A percentile compares a stretch with the other conserved stretches of the same genome.
Evolutionary conservation across 2,888 invertebrate species (phyloP).

Genomic region (Ormyrus nitidulus): DNA sequence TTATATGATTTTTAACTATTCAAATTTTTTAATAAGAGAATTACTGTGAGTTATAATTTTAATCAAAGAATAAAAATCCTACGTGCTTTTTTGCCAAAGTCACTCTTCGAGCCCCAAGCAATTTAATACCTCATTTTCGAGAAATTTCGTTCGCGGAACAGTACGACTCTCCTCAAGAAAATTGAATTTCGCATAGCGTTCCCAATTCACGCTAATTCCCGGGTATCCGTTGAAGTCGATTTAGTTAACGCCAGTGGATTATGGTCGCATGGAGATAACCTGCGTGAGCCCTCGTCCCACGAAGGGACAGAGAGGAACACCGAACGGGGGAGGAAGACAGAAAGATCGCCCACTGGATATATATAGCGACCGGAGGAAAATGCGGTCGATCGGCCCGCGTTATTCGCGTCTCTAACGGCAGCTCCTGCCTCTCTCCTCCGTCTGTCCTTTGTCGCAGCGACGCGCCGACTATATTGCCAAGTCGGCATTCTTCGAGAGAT

Average conservation of each 20-base stretch:
- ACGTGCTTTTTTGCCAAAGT: not conserved
- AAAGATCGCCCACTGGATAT: not conserved
- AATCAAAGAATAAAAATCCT: too few species aligned
- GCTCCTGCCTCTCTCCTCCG: too few species aligned
- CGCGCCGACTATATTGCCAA: too few species aligned
- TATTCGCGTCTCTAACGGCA: too few species aligned
- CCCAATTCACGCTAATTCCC: constrained; percentile 15
- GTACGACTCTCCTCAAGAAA: not conserved
- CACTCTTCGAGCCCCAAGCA: too few species aligned
- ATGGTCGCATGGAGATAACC: constrained; percentile 8
- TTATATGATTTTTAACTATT: too few species aligned
- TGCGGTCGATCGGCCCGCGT: not conserved
- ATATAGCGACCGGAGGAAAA: not conserved
- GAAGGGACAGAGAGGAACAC: too few species aligned
- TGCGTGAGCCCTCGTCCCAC: not conserved
- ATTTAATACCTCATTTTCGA: constrained; percentile 20
- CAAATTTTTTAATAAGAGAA: too few species aligned
- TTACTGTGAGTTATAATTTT: too few species aligned
- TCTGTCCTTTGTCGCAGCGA: too few species aligned
- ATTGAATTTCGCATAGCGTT: constrained; percentile 22
- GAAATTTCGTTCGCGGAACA: not conserved
- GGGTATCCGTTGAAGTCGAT: constrained; percentile 15
- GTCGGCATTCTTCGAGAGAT: too few species aligned
- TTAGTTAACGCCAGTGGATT: constrained; percentile 32
- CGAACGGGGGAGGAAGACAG: too few species aligned